Evolutionary conservation across 2,888 invertebrate genomes (phyloP), one percentile per base, ranked within the genome.

Genomic region (Carpatolechia fugitivella): DNA sequence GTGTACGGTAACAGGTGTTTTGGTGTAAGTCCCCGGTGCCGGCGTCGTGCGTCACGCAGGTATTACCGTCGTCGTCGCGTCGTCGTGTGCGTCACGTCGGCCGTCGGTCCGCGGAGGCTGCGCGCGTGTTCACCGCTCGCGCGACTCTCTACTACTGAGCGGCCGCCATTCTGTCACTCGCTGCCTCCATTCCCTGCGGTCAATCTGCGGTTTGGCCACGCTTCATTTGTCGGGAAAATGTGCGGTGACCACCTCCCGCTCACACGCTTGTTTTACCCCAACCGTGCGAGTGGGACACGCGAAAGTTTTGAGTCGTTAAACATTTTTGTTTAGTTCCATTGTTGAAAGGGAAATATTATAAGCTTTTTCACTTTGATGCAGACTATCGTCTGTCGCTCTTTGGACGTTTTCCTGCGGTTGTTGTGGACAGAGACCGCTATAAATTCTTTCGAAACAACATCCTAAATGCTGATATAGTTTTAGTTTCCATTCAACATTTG

Each of bases 201-300:
- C 89, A 90, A 90, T 90, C 89, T 91, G 91, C 81, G 91, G 91
- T 90, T 82, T 85, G 77, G 88, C 87, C 90, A 89, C 84, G 89
- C 88, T 89, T 90, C 91, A 90, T 91, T 91, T 91, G 89, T 85
- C 84, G 86, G 85, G 90, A 90, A 91, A 91, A 90, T 89, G 85
- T 78, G 78, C 76, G 75, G 60, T 69, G 61, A 63, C 66, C 70
- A 63, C 71, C 77, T 85, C 85, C 76, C 71, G 58, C 75, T 89
- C 76, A 61, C 72, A 66, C 82, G 33, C 56, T 54, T 48, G 24
- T 4, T 5, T 1, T n/a, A 20, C 7, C 2, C 6, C 46, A 13
- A 13, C 5, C 6, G 82, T 65, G 75, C 63, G 81, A 89, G 73
- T 55, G 83, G 71, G 85, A 86, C 63, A 60, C 70, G 61, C 46